Evolutionary conservation across 2,888 invertebrate species (phyloP).

Genomic region (Notodonta ziczac): DNA sequence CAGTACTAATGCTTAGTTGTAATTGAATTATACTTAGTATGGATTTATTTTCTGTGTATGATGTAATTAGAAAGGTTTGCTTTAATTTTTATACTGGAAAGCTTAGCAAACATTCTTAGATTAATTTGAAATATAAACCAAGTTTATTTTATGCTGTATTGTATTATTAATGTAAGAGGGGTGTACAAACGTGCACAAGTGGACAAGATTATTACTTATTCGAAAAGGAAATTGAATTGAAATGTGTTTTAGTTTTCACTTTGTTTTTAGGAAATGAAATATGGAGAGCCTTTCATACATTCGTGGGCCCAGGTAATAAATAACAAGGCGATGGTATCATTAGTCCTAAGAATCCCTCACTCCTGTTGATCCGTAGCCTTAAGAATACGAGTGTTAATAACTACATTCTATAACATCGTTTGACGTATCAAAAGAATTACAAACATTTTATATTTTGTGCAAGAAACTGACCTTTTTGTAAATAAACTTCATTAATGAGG

Average conservation of each 20-base stretch:
- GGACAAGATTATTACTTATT: slow-evolving; percentile 6
- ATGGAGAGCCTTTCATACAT: too few relatives aligned
- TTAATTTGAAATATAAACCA: slow-evolving; percentile 10
- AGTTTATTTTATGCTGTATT: slow-evolving; percentile 23
- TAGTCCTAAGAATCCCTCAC: too few relatives aligned
- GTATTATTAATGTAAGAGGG: slow-evolving; percentile 36
- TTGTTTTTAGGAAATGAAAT: not conserved
- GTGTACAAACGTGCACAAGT: slow-evolving; percentile 23
- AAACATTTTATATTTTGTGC: slow-evolving; percentile 17
- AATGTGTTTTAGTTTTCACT: not conserved
- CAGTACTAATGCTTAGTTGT: slow-evolving; percentile 46
- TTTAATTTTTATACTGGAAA: slow-evolving; percentile 9
- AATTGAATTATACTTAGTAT: slow-evolving; percentile 33
- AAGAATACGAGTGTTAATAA: not conserved
- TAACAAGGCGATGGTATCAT: too few relatives aligned
- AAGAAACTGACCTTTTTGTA: slow-evolving; percentile 13
- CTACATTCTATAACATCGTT: not conserved
- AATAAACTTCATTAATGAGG: slow-evolving; percentile 8
- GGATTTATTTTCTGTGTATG: slow-evolving; percentile 15
- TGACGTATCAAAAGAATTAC: slow-evolving; percentile 2
- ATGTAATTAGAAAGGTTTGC: slow-evolving; percentile 11
- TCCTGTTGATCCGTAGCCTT: not conserved
- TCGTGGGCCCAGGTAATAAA: too few relatives aligned
- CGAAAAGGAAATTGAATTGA: not conserved
- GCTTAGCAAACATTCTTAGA: slow-evolving; percentile 1